These are phyloP conservation scores for Cryptotis parvus DNA, from an alignment of 2,113 vertebrate species.

Conservation along the genomic window DNA sequence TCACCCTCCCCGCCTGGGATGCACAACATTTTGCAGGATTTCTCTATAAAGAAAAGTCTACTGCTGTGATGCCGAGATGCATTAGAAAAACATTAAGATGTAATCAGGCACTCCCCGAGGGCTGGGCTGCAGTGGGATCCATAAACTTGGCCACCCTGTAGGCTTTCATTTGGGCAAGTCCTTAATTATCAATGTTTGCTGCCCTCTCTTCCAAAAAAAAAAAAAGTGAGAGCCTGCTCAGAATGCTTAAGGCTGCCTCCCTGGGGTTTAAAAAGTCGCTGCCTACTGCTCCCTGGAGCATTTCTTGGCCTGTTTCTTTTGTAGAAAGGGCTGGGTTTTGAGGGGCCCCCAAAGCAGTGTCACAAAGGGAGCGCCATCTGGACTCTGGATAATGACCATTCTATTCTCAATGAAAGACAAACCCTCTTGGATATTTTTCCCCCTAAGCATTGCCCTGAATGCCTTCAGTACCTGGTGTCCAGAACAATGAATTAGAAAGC, in stretches of 20 bases:
- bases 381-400: conserved; percentile 60
- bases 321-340: conserved; percentile 53
- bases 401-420: conserved; percentile 66
- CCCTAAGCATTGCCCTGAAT: conserved; percentile 33
- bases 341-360: conserved; percentile 11
- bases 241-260: conserved; percentile 30
- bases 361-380: conserved; percentile 67
- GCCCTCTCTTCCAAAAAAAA: conserved; percentile 53
- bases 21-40: background rate
- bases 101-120: conserved; percentile 63
- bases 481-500: conserved; percentile 33
- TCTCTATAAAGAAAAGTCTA: conserved; percentile 53
- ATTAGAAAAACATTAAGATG: conserved; percentile 74
- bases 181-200: conserved; percentile 54
- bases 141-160: conserved; percentile 66
- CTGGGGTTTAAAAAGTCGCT: background rate
- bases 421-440: conserved; percentile 36
- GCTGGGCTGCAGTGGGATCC: conserved; percentile 47
- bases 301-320: conserved; percentile 42
- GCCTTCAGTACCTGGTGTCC: conserved; percentile 49
- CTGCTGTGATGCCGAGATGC: background rate
- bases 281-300: background rate
- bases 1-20: background rate
- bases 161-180: conserved; percentile 48
- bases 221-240: background rate